Evolutionary conservation across 2,797 vertebrate species (phyloP).

Genomic region (Lepilemur septentrionalis): DNA sequence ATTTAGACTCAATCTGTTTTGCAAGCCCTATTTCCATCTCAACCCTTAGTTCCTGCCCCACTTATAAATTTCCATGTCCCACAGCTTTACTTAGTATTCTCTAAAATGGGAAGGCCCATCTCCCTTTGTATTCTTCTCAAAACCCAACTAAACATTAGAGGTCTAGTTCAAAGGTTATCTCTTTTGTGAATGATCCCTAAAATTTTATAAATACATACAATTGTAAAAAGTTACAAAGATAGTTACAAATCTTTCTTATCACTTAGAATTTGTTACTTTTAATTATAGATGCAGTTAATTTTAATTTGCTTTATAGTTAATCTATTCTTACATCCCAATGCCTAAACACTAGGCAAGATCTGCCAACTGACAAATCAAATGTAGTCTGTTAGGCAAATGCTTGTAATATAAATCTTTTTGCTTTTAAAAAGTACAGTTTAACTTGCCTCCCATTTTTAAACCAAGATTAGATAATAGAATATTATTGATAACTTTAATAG

Average conservation of each 20-base stretch:
- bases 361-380: not conserved
- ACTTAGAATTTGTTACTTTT: not conserved
- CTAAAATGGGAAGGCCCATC: not conserved
- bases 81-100: not conserved
- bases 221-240: not conserved
- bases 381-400: not conserved
- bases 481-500: not conserved
- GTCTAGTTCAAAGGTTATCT: not conserved
- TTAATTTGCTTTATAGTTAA: not conserved
- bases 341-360: not conserved
- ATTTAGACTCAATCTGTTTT: not conserved
- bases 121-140: not conserved
- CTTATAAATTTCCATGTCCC: not conserved
- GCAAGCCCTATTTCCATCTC: not conserved
- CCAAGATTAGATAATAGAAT: not conserved
- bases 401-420: not conserved
- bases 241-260: not conserved
- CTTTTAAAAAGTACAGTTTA: conserved; percentile 35
- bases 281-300: not conserved
- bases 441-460: not conserved
- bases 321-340: not conserved
- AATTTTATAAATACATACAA: too few species aligned
- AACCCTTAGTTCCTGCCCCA: not conserved
- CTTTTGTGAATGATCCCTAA: not conserved
- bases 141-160: not conserved